Conservation (phyloP, 37 sponge, comb jelly and placozoan genomes). For the Tethya wilhelma region DNA sequence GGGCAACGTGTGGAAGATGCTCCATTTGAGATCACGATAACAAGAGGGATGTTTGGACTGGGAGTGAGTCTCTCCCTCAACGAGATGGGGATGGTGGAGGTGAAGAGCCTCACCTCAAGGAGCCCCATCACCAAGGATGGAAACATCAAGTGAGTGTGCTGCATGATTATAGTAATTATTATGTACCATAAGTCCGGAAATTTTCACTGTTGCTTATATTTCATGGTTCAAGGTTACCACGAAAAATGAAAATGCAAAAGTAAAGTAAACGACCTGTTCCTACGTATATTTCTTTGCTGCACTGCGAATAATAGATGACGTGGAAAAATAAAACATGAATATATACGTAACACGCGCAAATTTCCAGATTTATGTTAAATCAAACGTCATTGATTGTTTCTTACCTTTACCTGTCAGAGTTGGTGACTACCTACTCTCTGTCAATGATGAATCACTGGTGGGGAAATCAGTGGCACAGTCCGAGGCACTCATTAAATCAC, state of each 20-base stretch:
- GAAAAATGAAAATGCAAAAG: no score
- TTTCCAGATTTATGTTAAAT: no score
- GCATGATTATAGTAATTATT: background rate
- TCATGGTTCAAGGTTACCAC: no score
- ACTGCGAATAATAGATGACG: no score
- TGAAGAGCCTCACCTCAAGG: slow-evolving; percentile 48
- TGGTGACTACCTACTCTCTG: slow-evolving; percentile 66
- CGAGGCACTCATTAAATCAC: slow-evolving; percentile 51
- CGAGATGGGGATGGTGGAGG: slow-evolving; percentile 50
- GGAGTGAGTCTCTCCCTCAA: slow-evolving; percentile 49
- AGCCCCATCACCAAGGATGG: slow-evolving; percentile 69
- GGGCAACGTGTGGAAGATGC: slow-evolving; percentile 28
- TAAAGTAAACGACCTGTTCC: no score
- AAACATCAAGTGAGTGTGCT: slow-evolving; percentile 53
- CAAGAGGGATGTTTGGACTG: slow-evolving; percentile 60
- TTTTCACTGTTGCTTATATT: no score
- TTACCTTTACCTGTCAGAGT: slow-evolving; percentile 37
- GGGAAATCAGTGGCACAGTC: slow-evolving; percentile 25
- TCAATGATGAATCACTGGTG: slow-evolving; percentile 50
- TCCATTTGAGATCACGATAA: slow-evolving; percentile 75
- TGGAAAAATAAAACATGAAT: no score
- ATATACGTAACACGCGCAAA: no score
- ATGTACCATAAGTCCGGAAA: no score
- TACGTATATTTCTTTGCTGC: no score
- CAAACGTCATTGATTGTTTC: no score